Evolutionary conservation across 2,888 invertebrate species (phyloP).

Genomic region (Steinernema scapterisci): DNA sequence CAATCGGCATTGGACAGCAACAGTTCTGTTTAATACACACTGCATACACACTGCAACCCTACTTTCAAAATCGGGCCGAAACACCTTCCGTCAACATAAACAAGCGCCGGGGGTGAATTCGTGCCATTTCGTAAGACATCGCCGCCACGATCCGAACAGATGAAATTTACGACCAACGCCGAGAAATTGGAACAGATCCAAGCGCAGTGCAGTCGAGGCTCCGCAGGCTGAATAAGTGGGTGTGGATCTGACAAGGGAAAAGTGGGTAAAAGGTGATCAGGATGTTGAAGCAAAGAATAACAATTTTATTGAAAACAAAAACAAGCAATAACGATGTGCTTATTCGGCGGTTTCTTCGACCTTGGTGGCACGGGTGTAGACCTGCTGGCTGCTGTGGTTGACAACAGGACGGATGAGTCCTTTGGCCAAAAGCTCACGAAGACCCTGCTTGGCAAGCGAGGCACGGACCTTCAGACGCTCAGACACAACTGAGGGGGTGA

Average conservation of each 20-base stretch:
- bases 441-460: slow-evolving; percentile 89
- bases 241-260: not conserved
- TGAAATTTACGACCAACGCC: not conserved
- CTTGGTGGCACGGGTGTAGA: slow-evolving; percentile 67
- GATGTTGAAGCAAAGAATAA: not conserved
- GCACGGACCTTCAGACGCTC: slow-evolving; percentile 97
- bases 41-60: too few relatives aligned
- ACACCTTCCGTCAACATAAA: too few relatives aligned
- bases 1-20: too few relatives aligned
- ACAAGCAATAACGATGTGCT: slow-evolving; percentile 36
- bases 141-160: not conserved
- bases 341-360: slow-evolving; percentile 60
- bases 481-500: slow-evolving; percentile 97
- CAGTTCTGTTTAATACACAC: too few relatives aligned
- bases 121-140: not conserved
- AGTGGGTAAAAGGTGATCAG: not conserved
- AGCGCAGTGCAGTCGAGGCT: not conserved
- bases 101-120: too few relatives aligned
- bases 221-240: not conserved
- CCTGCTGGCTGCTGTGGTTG: slow-evolving; percentile 62
- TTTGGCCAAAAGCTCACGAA: slow-evolving; percentile 78
- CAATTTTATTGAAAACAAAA: slow-evolving; percentile 29
- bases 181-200: not conserved
- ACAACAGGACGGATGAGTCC: slow-evolving; percentile 65
- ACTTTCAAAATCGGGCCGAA: too few relatives aligned